Conservation (phyloP, 2,797 vertebrate species). For the Cynopterus sphinx region DNA sequence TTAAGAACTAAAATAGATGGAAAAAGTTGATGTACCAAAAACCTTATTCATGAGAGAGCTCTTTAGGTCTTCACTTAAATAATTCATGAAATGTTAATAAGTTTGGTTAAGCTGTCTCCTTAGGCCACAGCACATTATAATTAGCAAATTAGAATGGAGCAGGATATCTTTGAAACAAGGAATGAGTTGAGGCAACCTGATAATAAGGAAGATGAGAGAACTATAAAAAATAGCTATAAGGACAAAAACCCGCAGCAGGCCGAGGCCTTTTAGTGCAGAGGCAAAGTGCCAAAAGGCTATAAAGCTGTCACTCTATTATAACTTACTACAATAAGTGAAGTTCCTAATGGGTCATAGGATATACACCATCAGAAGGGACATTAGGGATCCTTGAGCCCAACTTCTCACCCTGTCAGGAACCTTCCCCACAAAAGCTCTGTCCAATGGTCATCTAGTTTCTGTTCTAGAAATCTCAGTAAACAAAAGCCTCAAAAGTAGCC, state of each 20-base stretch:
- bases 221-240: neutral
- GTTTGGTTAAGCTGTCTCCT: conserved; percentile 1
- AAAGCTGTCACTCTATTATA: neutral
- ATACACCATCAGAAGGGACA: neutral
- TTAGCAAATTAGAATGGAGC: neutral
- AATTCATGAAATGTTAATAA: neutral
- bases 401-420: neutral
- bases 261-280: neutral
- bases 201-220: neutral
- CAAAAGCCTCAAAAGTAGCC: neutral
- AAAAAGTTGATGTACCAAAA: neutral
- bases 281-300: neutral
- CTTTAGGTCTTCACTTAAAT: neutral
- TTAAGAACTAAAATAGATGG: conserved; percentile 6
- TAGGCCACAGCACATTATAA: neutral
- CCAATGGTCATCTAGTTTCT: neutral
- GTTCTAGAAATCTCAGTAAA: neutral
- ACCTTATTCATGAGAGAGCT: neutral
- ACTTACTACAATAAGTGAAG: neutral
- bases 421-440: neutral
- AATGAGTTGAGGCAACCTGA: neutral
- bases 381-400: neutral
- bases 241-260: neutral
- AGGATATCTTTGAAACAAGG: conserved; percentile 1
- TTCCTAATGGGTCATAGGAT: neutral